Conservation (phyloP, 2,888 invertebrate genomes). For the Helleia helle region DNA sequence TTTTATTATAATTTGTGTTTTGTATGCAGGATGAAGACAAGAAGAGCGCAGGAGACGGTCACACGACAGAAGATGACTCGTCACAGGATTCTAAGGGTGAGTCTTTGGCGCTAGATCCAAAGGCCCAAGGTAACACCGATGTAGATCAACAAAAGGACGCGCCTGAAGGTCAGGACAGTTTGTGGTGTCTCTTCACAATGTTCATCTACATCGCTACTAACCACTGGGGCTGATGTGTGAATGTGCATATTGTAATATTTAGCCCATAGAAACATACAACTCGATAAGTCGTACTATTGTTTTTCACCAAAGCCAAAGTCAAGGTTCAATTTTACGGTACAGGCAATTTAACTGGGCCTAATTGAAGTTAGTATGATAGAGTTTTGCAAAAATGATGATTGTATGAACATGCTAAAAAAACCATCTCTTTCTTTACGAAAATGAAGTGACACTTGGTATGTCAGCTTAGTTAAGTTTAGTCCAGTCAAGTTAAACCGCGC, state of each 20-base stretch:
- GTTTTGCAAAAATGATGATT: no score
- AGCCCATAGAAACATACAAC: no score
- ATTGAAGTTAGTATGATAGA: no score
- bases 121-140: conserved; percentile 55
- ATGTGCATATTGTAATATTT: background rate
- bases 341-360: no score
- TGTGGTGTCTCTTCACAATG: conserved; percentile 28
- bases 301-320: no score
- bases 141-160: conserved; percentile 50
- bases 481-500: no score
- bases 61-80: conserved; percentile 68
- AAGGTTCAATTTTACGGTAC: no score
- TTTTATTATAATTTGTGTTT: background rate
- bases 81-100: conserved; percentile 72
- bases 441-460: no score
- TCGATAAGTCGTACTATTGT: background rate
- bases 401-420: no score
- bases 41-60: conserved; percentile 60
- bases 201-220: conserved; percentile 64
- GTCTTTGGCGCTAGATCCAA: conserved; percentile 33
- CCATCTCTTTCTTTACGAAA: no score
- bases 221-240: conserved; percentile 30
- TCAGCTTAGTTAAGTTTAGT: no score
- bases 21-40: conserved; percentile 65
- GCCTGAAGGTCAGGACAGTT: conserved; percentile 41